phyloP scores from a whole-genome alignment of 2,888 invertebrate species.

The Melinaea marsaeus region DNA sequence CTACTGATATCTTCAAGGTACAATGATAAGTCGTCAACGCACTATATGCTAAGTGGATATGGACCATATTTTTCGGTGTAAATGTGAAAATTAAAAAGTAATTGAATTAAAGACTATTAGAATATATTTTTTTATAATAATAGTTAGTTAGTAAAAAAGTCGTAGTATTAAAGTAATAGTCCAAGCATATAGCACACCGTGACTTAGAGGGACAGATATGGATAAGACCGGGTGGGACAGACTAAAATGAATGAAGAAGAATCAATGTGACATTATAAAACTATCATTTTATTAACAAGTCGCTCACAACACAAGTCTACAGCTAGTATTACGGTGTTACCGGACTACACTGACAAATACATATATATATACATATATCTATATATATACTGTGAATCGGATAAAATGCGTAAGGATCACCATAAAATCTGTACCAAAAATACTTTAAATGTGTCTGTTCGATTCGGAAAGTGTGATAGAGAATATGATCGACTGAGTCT shows the following conservation, averaged over 20 bases:
- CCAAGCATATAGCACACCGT: conserved; percentile 1
- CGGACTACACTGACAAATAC: conserved; percentile 55
- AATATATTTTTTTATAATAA: no score
- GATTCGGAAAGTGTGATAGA: conserved; percentile 42
- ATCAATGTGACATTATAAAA: conserved; percentile 65
- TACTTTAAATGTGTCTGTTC: conserved; percentile 36
- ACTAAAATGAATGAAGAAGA: conserved; percentile 57
- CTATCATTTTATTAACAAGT: conserved; percentile 72
- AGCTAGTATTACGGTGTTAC: conserved; percentile 58
- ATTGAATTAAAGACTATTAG: no score
- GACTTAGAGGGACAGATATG: conserved; percentile 43
- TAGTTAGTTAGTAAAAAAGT: no score
- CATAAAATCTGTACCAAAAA: conserved; percentile 39
- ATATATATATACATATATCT: conserved; percentile 43
- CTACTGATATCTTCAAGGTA: conserved; percentile 3
- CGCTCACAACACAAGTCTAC: conserved; percentile 67
- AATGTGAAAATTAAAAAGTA: no score
- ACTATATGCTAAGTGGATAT: background rate
- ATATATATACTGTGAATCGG: conserved; percentile 52
- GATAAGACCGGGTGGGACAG: conserved; percentile 55
- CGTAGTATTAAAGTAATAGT: no score
- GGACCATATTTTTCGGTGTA: no score
- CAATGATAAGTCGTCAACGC: background rate
- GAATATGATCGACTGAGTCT: conserved; percentile 70
- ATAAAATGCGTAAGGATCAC: conserved; percentile 58